Evolutionary conservation across 2,888 invertebrate genomes (phyloP).

Genomic region (Drosophila prolongata): DNA sequence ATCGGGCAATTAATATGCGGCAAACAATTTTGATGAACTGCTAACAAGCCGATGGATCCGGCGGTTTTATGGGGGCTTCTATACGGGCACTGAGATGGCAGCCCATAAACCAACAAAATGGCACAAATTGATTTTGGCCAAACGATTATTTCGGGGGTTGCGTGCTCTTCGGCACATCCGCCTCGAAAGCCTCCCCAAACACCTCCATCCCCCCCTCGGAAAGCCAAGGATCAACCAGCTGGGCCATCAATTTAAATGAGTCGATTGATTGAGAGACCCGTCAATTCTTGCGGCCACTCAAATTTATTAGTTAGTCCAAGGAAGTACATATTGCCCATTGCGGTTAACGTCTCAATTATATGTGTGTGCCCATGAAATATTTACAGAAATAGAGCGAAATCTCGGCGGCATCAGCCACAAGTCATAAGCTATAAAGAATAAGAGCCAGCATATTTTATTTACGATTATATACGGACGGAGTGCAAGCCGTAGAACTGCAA

Average conservation of each 20-base stretch:
- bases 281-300: constrained; percentile 39
- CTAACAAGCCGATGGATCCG: constrained; percentile 51
- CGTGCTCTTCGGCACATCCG: constrained; percentile 52
- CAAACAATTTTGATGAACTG: constrained; percentile 68
- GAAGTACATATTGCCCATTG: constrained; percentile 32
- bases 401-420: constrained; percentile 17
- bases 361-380: constrained; percentile 31
- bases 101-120: constrained; percentile 61
- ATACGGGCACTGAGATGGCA: constrained; percentile 22
- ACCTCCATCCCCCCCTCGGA: constrained; percentile 1
- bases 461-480: constrained; percentile 28
- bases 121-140: constrained; percentile 71
- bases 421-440: constrained; percentile 20
- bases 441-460: constrained; percentile 32
- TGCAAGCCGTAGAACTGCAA: constrained; percentile 60
- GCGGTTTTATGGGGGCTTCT: constrained; percentile 6
- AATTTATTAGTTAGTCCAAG: constrained; percentile 53
- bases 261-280: constrained; percentile 65
- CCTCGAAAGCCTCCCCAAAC: constrained; percentile 4
- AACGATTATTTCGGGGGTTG: constrained; percentile 49
- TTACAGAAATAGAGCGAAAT: constrained; percentile 33
- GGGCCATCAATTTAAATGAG: constrained; percentile 60
- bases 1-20: constrained; percentile 70
- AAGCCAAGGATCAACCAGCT: constrained; percentile 34
- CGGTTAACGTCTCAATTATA: constrained; percentile 48